phyloP scores from a whole-genome alignment of 2,888 invertebrate species.

The Tipula vernalis region DNA sequence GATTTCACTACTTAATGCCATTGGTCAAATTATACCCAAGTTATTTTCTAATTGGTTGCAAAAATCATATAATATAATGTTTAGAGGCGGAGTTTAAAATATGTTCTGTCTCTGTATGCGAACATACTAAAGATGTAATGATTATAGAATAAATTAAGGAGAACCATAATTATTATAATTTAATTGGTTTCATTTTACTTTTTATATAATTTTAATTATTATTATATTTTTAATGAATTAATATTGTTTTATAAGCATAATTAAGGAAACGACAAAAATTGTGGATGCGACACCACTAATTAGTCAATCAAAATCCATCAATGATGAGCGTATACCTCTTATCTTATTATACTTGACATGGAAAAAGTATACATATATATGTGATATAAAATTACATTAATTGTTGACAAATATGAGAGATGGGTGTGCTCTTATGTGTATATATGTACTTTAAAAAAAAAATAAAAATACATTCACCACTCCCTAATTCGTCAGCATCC shows the following conservation, averaged over 20 bases:
- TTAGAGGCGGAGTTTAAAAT: neutral
- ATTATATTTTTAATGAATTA: neutral
- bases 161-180: neutral
- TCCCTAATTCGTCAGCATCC: neutral
- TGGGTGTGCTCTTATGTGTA: neutral
- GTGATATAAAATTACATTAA: neutral
- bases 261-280: neutral
- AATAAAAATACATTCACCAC: neutral
- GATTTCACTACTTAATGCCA: neutral
- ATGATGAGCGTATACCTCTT: neutral
- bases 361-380: neutral
- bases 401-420: neutral
- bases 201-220: neutral
- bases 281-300: neutral
- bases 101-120: neutral
- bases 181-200: neutral
- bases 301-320: neutral
- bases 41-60: neutral
- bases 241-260: neutral
- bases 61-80: neutral
- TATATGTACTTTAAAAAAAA: neutral
- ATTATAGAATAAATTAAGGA: neutral
- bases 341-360: neutral
- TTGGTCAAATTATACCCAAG: neutral
- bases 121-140: neutral